A percentile compares a stretch with the other conserved stretches of the same genome.
Conservation (phyloP, 2,113 vertebrate species). For the Gobius niger region DNA sequence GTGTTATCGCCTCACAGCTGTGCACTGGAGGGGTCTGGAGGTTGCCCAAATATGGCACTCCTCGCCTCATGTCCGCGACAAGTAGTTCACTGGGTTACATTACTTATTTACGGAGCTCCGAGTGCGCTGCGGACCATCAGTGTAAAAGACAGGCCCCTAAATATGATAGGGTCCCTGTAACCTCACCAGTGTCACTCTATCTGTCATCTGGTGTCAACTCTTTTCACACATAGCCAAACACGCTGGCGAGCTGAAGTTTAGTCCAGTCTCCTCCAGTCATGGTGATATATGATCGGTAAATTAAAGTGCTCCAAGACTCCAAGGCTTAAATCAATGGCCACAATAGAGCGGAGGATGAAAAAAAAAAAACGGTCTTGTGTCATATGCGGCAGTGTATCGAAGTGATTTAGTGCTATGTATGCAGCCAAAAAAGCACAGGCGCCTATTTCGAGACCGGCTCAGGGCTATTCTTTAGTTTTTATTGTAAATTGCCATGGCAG, state of each 20-base stretch:
- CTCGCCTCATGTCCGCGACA: background rate
- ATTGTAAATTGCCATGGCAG: conserved; percentile 28
- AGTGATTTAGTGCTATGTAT: conserved; percentile 19
- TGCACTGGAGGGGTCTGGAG: background rate
- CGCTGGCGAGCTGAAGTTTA: background rate
- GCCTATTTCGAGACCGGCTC: conserved; percentile 26
- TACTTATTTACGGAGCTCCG: conserved; percentile 39
- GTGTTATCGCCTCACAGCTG: background rate
- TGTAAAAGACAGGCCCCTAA: conserved; percentile 19
- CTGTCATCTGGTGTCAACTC: conserved; percentile 15
- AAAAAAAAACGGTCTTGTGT: background rate
- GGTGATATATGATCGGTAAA: background rate
- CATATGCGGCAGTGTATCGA: conserved; percentile 4
- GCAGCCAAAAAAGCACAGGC: conserved; percentile 12
- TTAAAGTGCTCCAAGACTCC: background rate
- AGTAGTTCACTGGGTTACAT: conserved; percentile 43
- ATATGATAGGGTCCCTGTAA: conserved; percentile 31
- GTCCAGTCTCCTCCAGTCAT: background rate
- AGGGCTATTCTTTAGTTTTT: conserved; percentile 33
- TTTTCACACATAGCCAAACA: conserved; percentile 20
- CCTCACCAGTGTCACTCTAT: conserved; percentile 23
- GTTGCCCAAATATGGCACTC: conserved; percentile 7
- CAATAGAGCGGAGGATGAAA: background rate
- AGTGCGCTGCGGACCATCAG: conserved; percentile 21
- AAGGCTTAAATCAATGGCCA: background rate